Conservation (phyloP, 2,113 vertebrate species). For the Leuciscus idus region DNA sequence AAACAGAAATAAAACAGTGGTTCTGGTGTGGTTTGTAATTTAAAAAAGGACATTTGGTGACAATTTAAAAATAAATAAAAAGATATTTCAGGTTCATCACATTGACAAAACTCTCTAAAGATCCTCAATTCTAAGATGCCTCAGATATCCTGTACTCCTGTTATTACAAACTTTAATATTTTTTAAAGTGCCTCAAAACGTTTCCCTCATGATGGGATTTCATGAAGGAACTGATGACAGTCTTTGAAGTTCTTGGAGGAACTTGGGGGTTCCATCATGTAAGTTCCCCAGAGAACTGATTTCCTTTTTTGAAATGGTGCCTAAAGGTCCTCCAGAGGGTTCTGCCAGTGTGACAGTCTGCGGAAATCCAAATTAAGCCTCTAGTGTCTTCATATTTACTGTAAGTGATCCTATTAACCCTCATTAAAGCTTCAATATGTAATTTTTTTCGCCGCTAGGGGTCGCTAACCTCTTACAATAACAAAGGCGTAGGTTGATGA, state of each 20-base stretch:
- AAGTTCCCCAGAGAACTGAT: neutral
- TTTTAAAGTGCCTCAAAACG: neutral
- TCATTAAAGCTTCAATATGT: too few relatives aligned
- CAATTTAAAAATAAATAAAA: neutral
- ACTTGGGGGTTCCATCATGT: neutral
- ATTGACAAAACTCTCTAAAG: neutral
- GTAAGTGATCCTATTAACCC: conserved; percentile 3
- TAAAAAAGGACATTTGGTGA: neutral
- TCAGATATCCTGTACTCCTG: neutral
- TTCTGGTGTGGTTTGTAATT: neutral
- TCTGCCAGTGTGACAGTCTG: neutral
- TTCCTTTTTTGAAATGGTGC: neutral
- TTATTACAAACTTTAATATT: neutral
- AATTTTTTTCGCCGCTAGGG: too few relatives aligned
- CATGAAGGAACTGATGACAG: neutral
- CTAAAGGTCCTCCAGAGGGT: neutral
- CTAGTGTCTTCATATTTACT: conserved; percentile 1
- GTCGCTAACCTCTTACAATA: too few relatives aligned
- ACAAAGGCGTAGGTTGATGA: too few relatives aligned
- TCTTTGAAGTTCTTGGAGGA: neutral
- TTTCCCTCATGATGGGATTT: neutral
- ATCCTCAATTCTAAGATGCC: neutral
- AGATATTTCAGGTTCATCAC: neutral
- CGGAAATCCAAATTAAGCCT: neutral
- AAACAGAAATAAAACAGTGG: conserved; percentile 15